Percentiles rank a stretch among this genome's conserved stretches.
Conservation (phyloP, 2,888 invertebrate genomes). For the Nyleta sp. region DNA sequence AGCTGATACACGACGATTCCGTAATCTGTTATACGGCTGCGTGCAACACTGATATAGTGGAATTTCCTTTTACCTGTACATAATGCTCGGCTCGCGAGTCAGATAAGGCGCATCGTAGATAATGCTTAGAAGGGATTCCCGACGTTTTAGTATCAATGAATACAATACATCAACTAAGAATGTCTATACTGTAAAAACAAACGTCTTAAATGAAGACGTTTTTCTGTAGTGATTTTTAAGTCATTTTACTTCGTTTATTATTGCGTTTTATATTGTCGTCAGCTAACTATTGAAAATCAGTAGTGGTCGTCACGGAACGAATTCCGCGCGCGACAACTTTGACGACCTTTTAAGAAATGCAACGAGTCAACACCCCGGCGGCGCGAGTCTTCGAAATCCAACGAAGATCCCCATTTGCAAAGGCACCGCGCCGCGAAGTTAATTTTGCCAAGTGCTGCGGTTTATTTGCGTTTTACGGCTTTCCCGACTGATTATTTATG, state of each 20-base stretch:
- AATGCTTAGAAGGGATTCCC: too few species aligned
- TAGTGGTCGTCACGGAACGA: too few species aligned
- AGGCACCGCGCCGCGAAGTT: constrained; percentile 23
- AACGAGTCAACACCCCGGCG: background rate
- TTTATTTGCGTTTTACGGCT: constrained; percentile 51
- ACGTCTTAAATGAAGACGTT: too few species aligned
- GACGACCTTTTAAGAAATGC: constrained; percentile 22
- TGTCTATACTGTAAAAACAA: too few species aligned
- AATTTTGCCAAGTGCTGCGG: constrained; percentile 49
- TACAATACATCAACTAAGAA: too few species aligned
- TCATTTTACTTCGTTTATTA: too few species aligned
- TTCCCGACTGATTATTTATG: constrained; percentile 47
- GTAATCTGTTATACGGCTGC: constrained; percentile 45
- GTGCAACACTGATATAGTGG: constrained; percentile 39
- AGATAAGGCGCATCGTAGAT: too few species aligned
- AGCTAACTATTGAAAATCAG: too few species aligned
- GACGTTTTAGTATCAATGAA: too few species aligned
- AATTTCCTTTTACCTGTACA: constrained; percentile 32
- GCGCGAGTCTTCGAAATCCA: constrained; percentile 8
- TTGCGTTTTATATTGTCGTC: too few species aligned
- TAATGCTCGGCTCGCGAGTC: constrained; percentile 21
- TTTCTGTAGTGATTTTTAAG: too few species aligned
- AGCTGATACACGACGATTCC: constrained; percentile 37
- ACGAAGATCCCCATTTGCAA: constrained; percentile 19
- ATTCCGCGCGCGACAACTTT: background rate